Evolutionary conservation across 2,113 vertebrate species (phyloP), one percentile per base, ranked within the genome.

Genomic region (Ageneiosus marmoratus): DNA sequence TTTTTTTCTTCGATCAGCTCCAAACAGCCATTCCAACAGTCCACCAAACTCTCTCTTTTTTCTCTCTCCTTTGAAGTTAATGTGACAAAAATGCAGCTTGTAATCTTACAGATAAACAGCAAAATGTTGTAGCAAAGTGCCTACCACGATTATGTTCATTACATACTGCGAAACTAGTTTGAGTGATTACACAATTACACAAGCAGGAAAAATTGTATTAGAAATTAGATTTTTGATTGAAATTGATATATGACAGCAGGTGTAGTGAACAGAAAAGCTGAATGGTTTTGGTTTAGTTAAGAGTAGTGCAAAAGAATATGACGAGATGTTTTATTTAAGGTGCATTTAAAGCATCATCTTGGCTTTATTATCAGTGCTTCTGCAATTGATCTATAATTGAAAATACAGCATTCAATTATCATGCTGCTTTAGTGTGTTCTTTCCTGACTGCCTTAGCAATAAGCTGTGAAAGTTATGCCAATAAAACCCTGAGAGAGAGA

Each of bases 391-490:
- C 37, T 3, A 0, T 46, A 48, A 72, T 72, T 72, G 44, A 72
- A 48, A 72, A 48, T 27, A 0, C 73, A 24, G 73, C 5, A 13
- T 34, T 37, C 18, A 50, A 55, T 76, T 2, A 76, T 53, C 50
- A 11, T 50, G 1, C 48, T 12, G 16, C 20, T 55, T 16, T 76
- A 15, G 48, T 32, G 9, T 32, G 48, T 51, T 74, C 70, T 50
- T 73, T 50, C 70, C 22, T 75, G 72, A 32, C 72, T 27, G 72
- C 16, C 27, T 51, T 75, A 34, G 73, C 53, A 55, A 76, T 55
- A 55, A 34, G 50, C 73, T 22, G 50, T 76, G 50, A 55, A 76
- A 76, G 29, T 53, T 76, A 55, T 37, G 73, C 50, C 50, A 55
- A 6, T 55, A 74, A 50, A 70, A 44, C 22, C 1, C 34, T 4